Evolutionary conservation across 2,113 vertebrate species (phyloP).

Genomic region (Telmatochromis bifrenatus): DNA sequence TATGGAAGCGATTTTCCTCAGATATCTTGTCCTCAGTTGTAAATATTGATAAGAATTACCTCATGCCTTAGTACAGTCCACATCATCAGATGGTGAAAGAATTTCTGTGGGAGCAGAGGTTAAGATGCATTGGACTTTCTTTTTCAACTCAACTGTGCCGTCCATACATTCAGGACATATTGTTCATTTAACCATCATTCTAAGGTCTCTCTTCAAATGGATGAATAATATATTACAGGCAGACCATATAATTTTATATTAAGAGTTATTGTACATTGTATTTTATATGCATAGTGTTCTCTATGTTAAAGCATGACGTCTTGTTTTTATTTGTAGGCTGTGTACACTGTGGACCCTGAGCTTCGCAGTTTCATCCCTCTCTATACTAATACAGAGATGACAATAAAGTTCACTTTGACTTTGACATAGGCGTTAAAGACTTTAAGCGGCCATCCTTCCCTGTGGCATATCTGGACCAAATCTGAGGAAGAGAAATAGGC

Average conservation of each 20-base stretch:
- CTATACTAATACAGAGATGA: not conserved
- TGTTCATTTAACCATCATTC: not conserved
- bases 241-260: not conserved
- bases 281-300: not conserved
- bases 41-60: not conserved
- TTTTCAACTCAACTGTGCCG: not conserved
- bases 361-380: not conserved
- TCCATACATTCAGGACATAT: not conserved
- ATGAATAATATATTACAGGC: not conserved
- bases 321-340: not conserved
- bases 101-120: not conserved
- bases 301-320: not conserved
- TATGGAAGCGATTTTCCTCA: not conserved
- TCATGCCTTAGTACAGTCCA: not conserved
- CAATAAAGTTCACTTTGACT: not conserved
- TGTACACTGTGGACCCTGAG: not conserved
- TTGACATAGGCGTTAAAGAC: not conserved
- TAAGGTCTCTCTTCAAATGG: not conserved
- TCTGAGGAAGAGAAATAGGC: not conserved
- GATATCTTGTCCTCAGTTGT: not conserved
- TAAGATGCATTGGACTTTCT: not conserved
- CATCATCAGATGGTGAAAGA: not conserved
- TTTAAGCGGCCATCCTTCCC: not conserved
- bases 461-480: not conserved
- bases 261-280: not conserved